Conservation (phyloP, 1,140 invertebrate species). For the Aradophagus sp. region DNA sequence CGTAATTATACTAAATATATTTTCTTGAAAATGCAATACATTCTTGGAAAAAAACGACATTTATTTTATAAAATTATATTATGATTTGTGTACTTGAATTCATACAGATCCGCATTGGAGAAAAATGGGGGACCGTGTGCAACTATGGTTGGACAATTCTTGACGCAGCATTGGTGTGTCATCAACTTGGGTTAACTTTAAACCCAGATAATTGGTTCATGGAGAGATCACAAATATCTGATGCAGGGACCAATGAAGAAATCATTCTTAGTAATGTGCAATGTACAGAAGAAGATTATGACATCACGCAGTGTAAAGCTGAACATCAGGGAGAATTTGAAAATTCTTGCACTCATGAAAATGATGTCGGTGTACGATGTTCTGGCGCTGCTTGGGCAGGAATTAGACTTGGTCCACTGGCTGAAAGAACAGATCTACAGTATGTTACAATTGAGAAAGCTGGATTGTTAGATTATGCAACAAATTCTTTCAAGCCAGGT, state of each 20-base stretch:
- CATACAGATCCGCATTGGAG: slow-evolving; percentile 81
- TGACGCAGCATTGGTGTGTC: slow-evolving; percentile 94
- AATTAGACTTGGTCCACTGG: slow-evolving; percentile 89
- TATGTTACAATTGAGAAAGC: slow-evolving; percentile 92
- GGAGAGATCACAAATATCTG: slow-evolving; percentile 85
- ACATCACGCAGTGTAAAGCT: slow-evolving; percentile 90
- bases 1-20: too few species aligned
- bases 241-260: slow-evolving; percentile 83
- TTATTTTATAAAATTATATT: too few species aligned
- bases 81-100: slow-evolving; percentile 4
- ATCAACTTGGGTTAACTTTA: slow-evolving; percentile 93
- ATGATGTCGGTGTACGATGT: slow-evolving; percentile 92
- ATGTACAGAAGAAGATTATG: slow-evolving; percentile 93
- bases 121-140: slow-evolving; percentile 97
- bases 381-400: slow-evolving; percentile 95
- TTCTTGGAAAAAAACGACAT: too few species aligned
- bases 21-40: too few species aligned
- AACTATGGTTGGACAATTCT: slow-evolving; percentile 96
- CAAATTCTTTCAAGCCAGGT: slow-evolving; percentile 88
- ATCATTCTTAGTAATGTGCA: slow-evolving; percentile 90
- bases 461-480: slow-evolving; percentile 94
- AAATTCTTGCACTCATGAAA: slow-evolving; percentile 90
- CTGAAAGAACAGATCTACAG: slow-evolving; percentile 90
- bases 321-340: slow-evolving; percentile 87
- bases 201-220: slow-evolving; percentile 95